These are phyloP conservation scores for Haliclona indistincta DNA, from an alignment of 37 sponge, comb jelly and placozoan species.

Conservation along the genomic window DNA sequence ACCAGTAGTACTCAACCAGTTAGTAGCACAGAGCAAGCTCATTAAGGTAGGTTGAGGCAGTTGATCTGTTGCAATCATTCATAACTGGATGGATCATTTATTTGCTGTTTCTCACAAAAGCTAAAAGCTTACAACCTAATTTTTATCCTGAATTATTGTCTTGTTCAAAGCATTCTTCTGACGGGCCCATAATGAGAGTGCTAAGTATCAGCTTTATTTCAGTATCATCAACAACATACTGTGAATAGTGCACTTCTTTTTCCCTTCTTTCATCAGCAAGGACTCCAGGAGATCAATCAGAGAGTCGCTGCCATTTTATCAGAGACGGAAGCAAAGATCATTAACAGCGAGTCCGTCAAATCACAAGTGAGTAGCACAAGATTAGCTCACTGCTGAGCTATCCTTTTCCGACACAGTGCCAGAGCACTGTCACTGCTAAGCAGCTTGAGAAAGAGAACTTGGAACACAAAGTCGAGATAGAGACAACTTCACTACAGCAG, in stretches of 20 bases:
- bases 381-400: no score
- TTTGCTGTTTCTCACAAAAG: neutral
- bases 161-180: no score
- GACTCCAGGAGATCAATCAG: slow-evolving; percentile 7
- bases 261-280: slow-evolving; percentile 24
- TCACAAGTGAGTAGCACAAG: slow-evolving; percentile 23
- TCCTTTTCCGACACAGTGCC: no score
- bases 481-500: slow-evolving; percentile 31
- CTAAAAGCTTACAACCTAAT: no score
- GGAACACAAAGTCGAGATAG: slow-evolving; percentile 50
- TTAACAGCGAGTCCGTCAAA: slow-evolving; percentile 15
- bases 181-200: no score
- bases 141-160: no score
- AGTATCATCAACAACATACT: no score
- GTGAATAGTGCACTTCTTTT: no score
- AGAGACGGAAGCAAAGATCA: slow-evolving; percentile 24
- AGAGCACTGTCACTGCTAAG: no score
- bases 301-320: slow-evolving; percentile 23
- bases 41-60: slow-evolving; percentile 24
- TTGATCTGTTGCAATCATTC: no score
- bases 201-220: no score
- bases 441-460: slow-evolving; percentile 53
- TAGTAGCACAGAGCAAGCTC: slow-evolving; percentile 24
- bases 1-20: slow-evolving; percentile 40
- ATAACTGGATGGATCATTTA: neutral